These are phyloP conservation scores for Bacillus rossius DNA, from an alignment of 1,140 invertebrate genomes.

Conservation along the genomic window DNA sequence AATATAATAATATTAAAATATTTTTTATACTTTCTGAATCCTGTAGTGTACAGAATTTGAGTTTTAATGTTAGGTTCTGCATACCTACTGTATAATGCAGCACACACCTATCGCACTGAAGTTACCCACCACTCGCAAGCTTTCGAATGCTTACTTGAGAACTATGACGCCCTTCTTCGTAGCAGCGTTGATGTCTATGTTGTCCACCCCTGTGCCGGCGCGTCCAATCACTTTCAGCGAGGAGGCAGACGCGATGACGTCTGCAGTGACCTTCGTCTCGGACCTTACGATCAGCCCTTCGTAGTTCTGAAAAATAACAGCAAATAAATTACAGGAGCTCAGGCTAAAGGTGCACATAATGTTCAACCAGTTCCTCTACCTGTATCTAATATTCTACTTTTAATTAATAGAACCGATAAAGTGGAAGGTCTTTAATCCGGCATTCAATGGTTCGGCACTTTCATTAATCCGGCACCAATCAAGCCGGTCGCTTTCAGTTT, in stretches of 20 bases:
- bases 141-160: constrained; percentile 72
- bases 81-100: no score
- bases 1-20: no score
- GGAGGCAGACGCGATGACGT: constrained; percentile 72
- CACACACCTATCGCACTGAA: no score
- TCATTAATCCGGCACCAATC: no score
- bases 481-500: no score
- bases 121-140: constrained; percentile 7
- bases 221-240: constrained; percentile 84
- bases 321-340: no score
- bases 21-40: no score
- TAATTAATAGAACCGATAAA: not conserved
- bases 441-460: no score
- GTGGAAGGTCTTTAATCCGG: not conserved
- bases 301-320: constrained; percentile 58
- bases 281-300: constrained; percentile 93
- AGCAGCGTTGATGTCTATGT: constrained; percentile 88
- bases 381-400: not conserved
- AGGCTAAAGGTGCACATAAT: no score
- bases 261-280: constrained; percentile 92
- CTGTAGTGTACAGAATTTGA: no score
- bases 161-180: constrained; percentile 83
- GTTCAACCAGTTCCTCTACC: no score
- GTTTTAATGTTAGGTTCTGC: no score
- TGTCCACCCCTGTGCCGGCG: constrained; percentile 96